Base-by-base conservation (phyloP, 2,113 vertebrate species). In the Empidonax alnorum region DNA sequence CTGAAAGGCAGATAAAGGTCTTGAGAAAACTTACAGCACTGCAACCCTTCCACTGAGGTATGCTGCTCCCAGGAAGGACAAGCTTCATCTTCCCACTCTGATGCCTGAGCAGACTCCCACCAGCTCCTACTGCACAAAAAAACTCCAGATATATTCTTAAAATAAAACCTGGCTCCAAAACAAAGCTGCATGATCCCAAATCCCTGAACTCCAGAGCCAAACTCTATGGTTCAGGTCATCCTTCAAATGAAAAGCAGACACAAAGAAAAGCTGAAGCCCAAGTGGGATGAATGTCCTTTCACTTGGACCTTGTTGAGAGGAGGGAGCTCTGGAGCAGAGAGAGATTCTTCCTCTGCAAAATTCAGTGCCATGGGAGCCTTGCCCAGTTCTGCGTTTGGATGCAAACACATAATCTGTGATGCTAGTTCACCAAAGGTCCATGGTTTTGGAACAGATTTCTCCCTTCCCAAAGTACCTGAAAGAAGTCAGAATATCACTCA, bases 121-220 rank as follows among this genome's bases (percentile, higher is more conserved):
- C 8, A 71, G 21, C 35, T 78, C 35, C 66, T 56, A 65, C 9
- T 31, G 72, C 7, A 4, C 31, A 7, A 47, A 81, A 73, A 53
- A 31, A 0, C 12, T 66, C 52, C 12, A 74, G 23, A 28, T 81
- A 77, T n/a, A 7, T 71, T 86, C 83, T 78, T 79, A 86, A 93
- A 92, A 94, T 76, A 93, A 88, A 94, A 77, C 21, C 23, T 88
- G 50, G 33, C 76, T 86, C 42, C 61, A 71, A 84, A 89, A 55
- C 30, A 76, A 85, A 91, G 75, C 63, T 3, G 3, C 39, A 50
- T 1, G 2, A 88, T 74, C 23, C 52, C 55, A 81, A 90, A 69
- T 74, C 42, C 42, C 68, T 93, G 56, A 71, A 44, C 19, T 58
- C 27, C 14, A 46, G 33, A 47, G 33, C 18, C 10, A 58, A 80